These are phyloP conservation scores for Epistrophella euchroma DNA, from an alignment of 2,888 invertebrate species.

Conservation along the genomic window DNA sequence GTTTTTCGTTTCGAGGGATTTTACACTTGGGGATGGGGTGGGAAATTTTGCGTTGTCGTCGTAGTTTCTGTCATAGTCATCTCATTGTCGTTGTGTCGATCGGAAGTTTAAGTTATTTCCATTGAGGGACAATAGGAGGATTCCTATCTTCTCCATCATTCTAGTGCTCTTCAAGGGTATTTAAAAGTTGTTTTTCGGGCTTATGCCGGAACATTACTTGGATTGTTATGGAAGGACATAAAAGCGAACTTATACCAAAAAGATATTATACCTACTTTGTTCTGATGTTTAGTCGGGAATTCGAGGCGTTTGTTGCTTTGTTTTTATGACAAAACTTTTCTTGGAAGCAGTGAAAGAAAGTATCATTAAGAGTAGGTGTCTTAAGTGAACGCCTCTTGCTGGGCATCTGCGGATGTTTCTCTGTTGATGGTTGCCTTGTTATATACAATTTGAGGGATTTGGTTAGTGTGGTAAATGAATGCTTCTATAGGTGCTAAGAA, in stretches of 20 bases:
- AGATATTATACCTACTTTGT: constrained; percentile 45
- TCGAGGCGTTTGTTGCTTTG: constrained; percentile 7
- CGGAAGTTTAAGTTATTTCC: constrained; percentile 51
- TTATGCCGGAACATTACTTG: constrained; percentile 66
- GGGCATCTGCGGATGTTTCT: background rate
- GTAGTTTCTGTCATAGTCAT: background rate
- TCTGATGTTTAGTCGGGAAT: constrained; percentile 19
- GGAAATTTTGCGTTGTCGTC: background rate
- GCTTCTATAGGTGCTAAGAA: constrained; percentile 28
- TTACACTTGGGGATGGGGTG: background rate
- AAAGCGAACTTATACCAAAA: constrained; percentile 53
- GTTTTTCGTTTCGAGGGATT: background rate
- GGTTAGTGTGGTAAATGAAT: constrained; percentile 19
- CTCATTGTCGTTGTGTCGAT: constrained; percentile 27
- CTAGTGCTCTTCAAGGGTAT: constrained; percentile 22
- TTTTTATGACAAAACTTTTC: constrained; percentile 64
- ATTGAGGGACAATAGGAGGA: constrained; percentile 46
- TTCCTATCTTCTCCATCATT: constrained; percentile 4
- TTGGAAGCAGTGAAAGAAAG: constrained; percentile 51
- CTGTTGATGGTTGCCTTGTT: background rate
- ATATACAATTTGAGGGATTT: constrained; percentile 5
- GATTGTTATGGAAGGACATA: constrained; percentile 65
- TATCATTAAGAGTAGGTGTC: constrained; percentile 53
- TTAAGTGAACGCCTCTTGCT: constrained; percentile 27
- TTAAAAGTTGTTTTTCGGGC: constrained; percentile 61